Percentiles rank a stretch among this genome's conserved stretches.
Evolutionary conservation across 2,113 vertebrate genomes (phyloP).

Genomic region (Phainopepla nitens): DNA sequence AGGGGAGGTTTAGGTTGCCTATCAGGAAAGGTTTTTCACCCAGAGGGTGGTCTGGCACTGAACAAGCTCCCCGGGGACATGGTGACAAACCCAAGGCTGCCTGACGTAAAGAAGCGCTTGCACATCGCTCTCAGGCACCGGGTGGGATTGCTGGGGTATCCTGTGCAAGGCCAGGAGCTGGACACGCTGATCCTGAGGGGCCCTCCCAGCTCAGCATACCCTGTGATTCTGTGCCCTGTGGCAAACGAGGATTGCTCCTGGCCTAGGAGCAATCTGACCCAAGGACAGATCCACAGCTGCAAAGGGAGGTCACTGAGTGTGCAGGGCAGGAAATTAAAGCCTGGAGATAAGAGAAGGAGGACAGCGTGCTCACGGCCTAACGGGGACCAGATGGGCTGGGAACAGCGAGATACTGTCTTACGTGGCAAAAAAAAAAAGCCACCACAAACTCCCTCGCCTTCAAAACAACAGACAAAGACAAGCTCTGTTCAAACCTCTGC

Average conservation of each 20-base stretch:
- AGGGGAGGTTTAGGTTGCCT: background rate
- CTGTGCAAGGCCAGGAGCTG: background rate
- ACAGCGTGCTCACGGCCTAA: background rate
- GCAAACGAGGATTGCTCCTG: background rate
- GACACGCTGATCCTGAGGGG: background rate
- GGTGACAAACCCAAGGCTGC: background rate
- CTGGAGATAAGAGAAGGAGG: background rate
- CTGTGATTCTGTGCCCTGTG: background rate
- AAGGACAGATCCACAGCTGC: background rate
- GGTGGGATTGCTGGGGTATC: background rate
- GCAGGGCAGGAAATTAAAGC: background rate
- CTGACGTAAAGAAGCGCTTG: background rate
- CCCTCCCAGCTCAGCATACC: background rate
- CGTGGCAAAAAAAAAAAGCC: background rate
- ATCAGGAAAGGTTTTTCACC: background rate
- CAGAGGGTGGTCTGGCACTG: background rate
- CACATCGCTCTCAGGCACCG: background rate
- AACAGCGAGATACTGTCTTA: background rate
- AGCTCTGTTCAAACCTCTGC: conserved; percentile 56
- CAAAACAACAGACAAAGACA: conserved; percentile 64
- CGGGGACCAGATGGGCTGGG: background rate
- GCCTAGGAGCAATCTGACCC: background rate
- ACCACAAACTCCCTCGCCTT: conserved; percentile 24
- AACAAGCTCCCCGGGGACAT: background rate
- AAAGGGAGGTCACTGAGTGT: background rate